Percentiles rank a stretch among this genome's conserved stretches.
Conservation (phyloP, 1,140 invertebrate species). For the Eriocheir sinensis region DNA sequence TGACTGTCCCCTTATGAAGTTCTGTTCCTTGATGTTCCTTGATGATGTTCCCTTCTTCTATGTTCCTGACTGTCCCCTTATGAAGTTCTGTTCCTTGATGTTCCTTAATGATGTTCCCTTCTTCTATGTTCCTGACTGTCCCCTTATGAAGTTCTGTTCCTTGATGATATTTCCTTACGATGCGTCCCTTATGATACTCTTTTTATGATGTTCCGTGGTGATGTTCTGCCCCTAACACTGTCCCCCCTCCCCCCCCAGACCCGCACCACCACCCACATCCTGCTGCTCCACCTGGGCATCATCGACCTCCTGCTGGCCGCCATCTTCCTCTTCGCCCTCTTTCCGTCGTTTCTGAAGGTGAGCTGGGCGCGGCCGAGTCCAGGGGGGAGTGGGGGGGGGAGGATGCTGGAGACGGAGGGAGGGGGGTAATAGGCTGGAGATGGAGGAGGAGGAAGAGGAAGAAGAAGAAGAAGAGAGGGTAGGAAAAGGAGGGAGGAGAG, state of each 20-base stretch:
- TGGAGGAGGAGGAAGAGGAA: background rate
- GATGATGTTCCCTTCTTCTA: too few relatives aligned
- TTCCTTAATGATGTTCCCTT: too few relatives aligned
- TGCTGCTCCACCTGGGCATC: slow-evolving; percentile 61
- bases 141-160: too few relatives aligned
- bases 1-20: too few relatives aligned
- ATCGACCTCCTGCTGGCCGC: slow-evolving; percentile 61
- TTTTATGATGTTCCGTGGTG: background rate
- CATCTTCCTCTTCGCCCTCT: slow-evolving; percentile 58
- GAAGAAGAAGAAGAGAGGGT: background rate
- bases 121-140: too few relatives aligned
- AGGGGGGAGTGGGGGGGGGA: background rate
- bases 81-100: too few relatives aligned
- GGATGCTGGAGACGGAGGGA: background rate
- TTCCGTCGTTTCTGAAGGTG: slow-evolving; percentile 65
- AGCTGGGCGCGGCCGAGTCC: background rate
- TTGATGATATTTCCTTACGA: background rate
- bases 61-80: too few relatives aligned
- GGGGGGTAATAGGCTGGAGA: background rate
- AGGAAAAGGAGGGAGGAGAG: background rate
- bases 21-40: too few relatives aligned
- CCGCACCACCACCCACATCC: slow-evolving; percentile 62
- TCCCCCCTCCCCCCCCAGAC: slow-evolving; percentile 46
- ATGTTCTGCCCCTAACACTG: background rate
- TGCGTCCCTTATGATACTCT: background rate